These are phyloP conservation scores for Drosophila siamana DNA, from an alignment of 2,888 invertebrate species.

Conservation along the genomic window DNA sequence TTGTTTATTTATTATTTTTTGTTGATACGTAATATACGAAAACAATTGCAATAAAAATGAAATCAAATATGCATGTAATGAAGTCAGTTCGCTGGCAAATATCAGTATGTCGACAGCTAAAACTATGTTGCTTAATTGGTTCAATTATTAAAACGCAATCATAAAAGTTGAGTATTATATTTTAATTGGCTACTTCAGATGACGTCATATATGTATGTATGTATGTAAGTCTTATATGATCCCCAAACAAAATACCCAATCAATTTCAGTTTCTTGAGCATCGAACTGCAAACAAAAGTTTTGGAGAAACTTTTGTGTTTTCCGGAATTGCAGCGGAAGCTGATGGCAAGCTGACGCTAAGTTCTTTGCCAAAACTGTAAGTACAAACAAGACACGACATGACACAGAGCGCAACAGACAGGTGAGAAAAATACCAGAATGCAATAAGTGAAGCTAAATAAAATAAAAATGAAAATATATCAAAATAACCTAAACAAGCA, in stretches of 20 bases:
- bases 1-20: not conserved
- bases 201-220: not conserved
- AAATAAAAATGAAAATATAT: not conserved
- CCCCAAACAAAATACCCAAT: slow-evolving; percentile 12
- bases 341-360: slow-evolving; percentile 58
- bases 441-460: slow-evolving; percentile 1
- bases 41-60: slow-evolving; percentile 18
- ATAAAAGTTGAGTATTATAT: not conserved
- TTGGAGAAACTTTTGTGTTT: slow-evolving; percentile 5
- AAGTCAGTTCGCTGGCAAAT: not conserved
- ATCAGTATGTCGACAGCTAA: not conserved
- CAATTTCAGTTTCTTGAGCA: slow-evolving; percentile 11
- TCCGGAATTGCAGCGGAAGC: slow-evolving; percentile 34
- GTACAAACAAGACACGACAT: slow-evolving; percentile 20
- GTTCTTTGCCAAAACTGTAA: slow-evolving; percentile 41
- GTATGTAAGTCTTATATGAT: not conserved
- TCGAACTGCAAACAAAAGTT: slow-evolving; percentile 1
- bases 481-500: not conserved
- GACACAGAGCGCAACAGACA: slow-evolving; percentile 39
- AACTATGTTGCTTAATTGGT: slow-evolving; percentile 1
- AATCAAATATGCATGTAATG: slow-evolving; percentile 25
- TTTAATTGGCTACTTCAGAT: not conserved
- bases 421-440: slow-evolving; percentile 16
- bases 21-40: slow-evolving; percentile 3
- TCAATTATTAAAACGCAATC: not conserved